Conservation (phyloP, 2,888 invertebrate species). For the Xestobium rufovillosum region DNA sequence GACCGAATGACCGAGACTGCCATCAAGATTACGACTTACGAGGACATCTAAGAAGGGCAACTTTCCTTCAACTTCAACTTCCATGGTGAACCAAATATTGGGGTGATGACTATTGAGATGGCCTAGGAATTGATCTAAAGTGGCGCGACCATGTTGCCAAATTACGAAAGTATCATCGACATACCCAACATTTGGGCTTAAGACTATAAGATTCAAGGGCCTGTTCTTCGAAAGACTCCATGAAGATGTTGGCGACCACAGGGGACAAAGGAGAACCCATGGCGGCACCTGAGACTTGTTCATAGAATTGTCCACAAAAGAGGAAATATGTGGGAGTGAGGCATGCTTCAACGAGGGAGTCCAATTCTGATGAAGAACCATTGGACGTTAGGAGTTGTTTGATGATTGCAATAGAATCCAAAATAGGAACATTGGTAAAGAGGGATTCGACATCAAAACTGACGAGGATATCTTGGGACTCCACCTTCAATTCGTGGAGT, state of each 20-base stretch:
- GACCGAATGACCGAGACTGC: not conserved
- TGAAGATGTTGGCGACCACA: not conserved
- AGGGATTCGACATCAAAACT: no score
- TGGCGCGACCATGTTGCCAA: not conserved
- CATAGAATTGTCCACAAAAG: not conserved
- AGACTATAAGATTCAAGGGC: not conserved
- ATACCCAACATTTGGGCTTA: not conserved
- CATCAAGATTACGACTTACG: not conserved
- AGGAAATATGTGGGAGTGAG: not conserved
- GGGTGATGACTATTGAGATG: not conserved
- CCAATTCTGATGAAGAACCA: no score
- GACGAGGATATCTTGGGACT: no score
- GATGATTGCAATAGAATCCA: no score
- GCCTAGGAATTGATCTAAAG: not conserved
- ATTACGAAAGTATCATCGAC: not conserved
- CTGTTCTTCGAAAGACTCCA: not conserved
- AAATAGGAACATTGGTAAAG: no score
- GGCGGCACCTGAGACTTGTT: not conserved
- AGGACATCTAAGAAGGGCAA: not conserved
- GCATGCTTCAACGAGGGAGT: no score
- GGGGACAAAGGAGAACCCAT: conserved; percentile 1
- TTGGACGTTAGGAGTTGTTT: no score
- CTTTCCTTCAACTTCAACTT: no score
- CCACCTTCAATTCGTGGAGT: no score
- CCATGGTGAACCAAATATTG: conserved; percentile 1